Evolutionary conservation across 2,113 vertebrate genomes (phyloP), one percentile per base, ranked within the genome.

Genomic region (Myotis brandtii): DNA sequence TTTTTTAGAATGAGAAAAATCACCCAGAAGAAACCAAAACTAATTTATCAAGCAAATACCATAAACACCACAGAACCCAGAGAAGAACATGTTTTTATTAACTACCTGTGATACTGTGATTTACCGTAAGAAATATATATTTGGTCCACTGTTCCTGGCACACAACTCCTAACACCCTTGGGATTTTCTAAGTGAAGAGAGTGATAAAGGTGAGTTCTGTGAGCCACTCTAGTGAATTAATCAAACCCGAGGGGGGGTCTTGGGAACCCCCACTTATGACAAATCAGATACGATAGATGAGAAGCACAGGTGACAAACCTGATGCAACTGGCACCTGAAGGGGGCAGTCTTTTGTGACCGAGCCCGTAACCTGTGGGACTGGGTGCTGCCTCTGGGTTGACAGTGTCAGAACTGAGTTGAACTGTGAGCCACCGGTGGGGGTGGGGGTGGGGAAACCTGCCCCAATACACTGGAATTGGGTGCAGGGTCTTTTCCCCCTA

Each of bases 1-100:
- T 27, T 81, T 66, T 46, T 85, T 56, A 70, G 67, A 76, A 70
- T 50, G 30, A 93, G 77, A 79, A 91, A 91, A 88, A 67, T 54
- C 32, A 69, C 25, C 17, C 37, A 34, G 48, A 27, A 32, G 69
- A 50, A 91, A 62, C 6, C 9, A 23, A 30, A 72, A 43, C 3
- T 59, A 87, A 83, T 67, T 12, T 62, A 64, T 54, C 18, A 54
- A 59, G 50, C 48, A 86, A 83, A 77, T 52, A 32, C 34, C 37
- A 37, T 23, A 48, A 77, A 62, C 5, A 50, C 52, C 34, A 91
- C 34, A 43, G 72, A 91, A 80, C 46, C 77, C 12, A 20, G 48
- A 76, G 34, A 75, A 69, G 16, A 66, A 77, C 30, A 12, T 30
- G 69, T 30, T 50, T 89, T 64, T 50, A 54, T 62, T 59, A 48